phyloP scores from a whole-genome alignment of 2,113 vertebrate species.

The Xenus cinereus region DNA sequence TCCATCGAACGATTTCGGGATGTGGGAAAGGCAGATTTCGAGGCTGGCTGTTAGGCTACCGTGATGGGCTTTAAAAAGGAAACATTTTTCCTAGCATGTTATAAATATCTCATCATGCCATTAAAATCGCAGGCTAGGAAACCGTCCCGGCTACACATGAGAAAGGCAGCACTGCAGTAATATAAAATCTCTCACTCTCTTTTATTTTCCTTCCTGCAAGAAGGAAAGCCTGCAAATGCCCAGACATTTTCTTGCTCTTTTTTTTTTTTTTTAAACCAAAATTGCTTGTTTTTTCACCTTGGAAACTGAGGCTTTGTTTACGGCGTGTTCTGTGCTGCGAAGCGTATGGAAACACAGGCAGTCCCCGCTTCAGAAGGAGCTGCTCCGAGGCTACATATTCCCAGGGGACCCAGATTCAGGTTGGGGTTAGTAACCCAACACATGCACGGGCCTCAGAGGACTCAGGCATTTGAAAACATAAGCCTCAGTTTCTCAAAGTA shows the following conservation, averaged over 20 bases:
- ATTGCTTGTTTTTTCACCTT: not conserved
- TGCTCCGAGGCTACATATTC: not conserved
- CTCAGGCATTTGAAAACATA: not conserved
- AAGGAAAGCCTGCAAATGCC: not conserved
- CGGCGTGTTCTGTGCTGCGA: not conserved
- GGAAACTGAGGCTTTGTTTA: not conserved
- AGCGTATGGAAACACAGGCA: not conserved
- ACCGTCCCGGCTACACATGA: not conserved
- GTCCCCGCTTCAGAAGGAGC: not conserved
- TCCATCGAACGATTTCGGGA: not conserved
- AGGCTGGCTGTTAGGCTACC: constrained; percentile 29
- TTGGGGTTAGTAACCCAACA: not conserved
- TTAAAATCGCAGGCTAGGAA: not conserved
- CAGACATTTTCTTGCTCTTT: not conserved
- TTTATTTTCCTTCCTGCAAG: constrained; percentile 1
- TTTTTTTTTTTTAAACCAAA: not conserved
- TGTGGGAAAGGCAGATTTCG: constrained; percentile 12
- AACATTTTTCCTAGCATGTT: constrained; percentile 39
- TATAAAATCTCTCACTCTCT: not conserved
- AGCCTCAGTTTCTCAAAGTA: not conserved
- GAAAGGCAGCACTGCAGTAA: not conserved
- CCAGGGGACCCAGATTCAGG: not conserved
- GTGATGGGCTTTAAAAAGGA: constrained; percentile 47
- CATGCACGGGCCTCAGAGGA: fast-evolving
- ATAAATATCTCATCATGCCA: constrained; percentile 30